phyloP scores from a whole-genome alignment of 2,797 vertebrate species.

The Schizopygopsis pylzovi region DNA sequence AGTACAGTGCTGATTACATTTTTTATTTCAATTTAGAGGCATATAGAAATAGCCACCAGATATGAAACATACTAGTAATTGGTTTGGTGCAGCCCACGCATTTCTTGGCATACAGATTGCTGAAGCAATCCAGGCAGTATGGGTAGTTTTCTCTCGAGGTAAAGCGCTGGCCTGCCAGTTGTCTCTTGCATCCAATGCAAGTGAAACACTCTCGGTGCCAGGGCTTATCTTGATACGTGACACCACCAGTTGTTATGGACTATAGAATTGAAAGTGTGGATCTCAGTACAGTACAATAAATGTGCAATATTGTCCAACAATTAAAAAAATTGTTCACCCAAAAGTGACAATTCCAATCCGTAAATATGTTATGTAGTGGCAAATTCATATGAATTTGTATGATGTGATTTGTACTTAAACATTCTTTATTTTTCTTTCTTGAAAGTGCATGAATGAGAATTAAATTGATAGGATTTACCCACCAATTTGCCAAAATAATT shows the following conservation, averaged over 20 bases:
- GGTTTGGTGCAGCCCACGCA: constrained; percentile 88
- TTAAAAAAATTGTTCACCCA: not conserved
- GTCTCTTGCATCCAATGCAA: constrained; percentile 88
- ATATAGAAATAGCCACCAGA: not conserved
- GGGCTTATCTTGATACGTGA: constrained; percentile 88
- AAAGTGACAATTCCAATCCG: not conserved
- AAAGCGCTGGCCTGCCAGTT: constrained; percentile 88
- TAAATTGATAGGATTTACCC: not conserved
- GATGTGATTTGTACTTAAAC: not conserved
- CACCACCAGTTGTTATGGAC: constrained; percentile 90
- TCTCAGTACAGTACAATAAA: not conserved
- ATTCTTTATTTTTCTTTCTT: not conserved
- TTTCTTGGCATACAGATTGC: constrained; percentile 88
- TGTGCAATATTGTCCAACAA: not conserved
- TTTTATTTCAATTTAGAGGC: not conserved
- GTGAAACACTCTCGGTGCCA: constrained; percentile 97
- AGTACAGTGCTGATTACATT: not conserved
- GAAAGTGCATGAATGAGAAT: not conserved
- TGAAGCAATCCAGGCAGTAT: constrained; percentile 93
- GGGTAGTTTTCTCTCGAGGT: constrained; percentile 89
- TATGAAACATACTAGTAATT: constrained; percentile 86
- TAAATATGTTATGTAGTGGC: not conserved
- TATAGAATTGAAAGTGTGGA: constrained; percentile 60
- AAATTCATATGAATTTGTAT: not conserved
- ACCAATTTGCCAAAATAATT: not conserved